phyloP scores from a whole-genome alignment of 2,888 invertebrate species.

The Ectemnius cavifrons region DNA sequence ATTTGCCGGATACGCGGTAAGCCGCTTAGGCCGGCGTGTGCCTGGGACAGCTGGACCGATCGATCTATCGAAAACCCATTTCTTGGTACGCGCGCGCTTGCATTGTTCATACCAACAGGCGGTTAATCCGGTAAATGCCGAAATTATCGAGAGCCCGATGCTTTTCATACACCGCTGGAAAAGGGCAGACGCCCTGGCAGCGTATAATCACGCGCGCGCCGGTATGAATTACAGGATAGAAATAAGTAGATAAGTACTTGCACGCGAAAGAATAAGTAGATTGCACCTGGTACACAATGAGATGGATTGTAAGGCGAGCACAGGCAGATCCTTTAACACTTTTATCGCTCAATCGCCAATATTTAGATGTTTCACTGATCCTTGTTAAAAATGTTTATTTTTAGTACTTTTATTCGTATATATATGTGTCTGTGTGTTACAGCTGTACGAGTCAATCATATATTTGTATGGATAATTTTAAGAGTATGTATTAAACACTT shows the following conservation, averaged over 20 bases:
- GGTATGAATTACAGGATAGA: slow-evolving; percentile 13
- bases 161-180: slow-evolving; percentile 16
- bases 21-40: slow-evolving; percentile 70
- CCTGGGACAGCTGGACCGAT: slow-evolving; percentile 61
- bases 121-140: slow-evolving; percentile 76
- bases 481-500: too few species aligned
- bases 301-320: too few species aligned
- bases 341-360: too few species aligned
- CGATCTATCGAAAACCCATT: slow-evolving; percentile 75
- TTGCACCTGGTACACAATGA: too few species aligned
- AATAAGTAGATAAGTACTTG: neutral
- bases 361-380: too few species aligned
- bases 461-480: too few species aligned
- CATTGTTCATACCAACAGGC: slow-evolving; percentile 61
- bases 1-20: slow-evolving; percentile 71
- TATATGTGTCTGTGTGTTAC: too few species aligned
- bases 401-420: too few species aligned
- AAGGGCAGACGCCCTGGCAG: slow-evolving; percentile 22
- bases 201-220: slow-evolving; percentile 20
- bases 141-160: slow-evolving; percentile 68
- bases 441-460: too few species aligned
- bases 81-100: slow-evolving; percentile 31
- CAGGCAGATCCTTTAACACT: too few species aligned
- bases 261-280: too few species aligned
- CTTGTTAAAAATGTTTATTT: too few species aligned